A percentile compares a stretch with the other conserved stretches of the same genome.
These are phyloP conservation scores for Drosophila merina DNA, from an alignment of 2,888 invertebrate genomes.

Conservation along the genomic window DNA sequence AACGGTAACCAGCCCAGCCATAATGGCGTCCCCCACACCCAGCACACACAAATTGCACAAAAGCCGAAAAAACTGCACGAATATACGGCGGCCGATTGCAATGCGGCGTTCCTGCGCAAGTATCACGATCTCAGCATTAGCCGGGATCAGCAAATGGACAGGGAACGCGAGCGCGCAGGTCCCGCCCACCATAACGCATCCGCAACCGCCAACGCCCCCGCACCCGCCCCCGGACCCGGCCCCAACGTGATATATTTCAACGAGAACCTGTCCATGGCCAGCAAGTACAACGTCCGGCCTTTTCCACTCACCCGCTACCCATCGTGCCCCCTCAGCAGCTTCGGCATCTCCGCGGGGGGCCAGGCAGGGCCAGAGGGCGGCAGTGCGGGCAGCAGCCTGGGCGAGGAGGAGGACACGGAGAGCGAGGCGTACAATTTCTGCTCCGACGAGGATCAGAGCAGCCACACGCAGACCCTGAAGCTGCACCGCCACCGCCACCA, in stretches of 20 bases:
- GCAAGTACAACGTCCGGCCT: conserved; percentile 80
- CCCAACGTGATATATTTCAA: conserved; percentile 83
- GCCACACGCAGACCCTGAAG: conserved; percentile 60
- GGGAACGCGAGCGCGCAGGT: conserved; percentile 33
- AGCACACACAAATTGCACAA: conserved; percentile 38
- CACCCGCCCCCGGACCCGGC: background rate
- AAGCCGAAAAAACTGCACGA: conserved; percentile 83
- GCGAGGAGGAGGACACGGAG: conserved; percentile 70
- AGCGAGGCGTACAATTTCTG: conserved; percentile 80
- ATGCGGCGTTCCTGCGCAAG: conserved; percentile 81
- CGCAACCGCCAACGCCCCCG: background rate
- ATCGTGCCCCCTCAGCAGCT: conserved; percentile 72
- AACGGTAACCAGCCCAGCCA: conserved; percentile 14
- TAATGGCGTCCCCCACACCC: conserved; percentile 7
- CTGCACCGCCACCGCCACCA: conserved; percentile 30
- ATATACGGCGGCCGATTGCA: conserved; percentile 81
- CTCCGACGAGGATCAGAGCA: conserved; percentile 79
- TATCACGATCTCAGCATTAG: conserved; percentile 79
- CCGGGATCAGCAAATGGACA: conserved; percentile 32
- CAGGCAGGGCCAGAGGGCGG: conserved; percentile 13
- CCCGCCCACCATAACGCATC: conserved; percentile 9
- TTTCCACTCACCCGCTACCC: conserved; percentile 74
- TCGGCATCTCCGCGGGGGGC: conserved; percentile 38
- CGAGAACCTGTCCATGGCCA: conserved; percentile 84
- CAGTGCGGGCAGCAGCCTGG: conserved; percentile 64